Base-by-base conservation (phyloP, 2,888 invertebrate genomes). In the Epiperipatus broadwayi region DNA sequence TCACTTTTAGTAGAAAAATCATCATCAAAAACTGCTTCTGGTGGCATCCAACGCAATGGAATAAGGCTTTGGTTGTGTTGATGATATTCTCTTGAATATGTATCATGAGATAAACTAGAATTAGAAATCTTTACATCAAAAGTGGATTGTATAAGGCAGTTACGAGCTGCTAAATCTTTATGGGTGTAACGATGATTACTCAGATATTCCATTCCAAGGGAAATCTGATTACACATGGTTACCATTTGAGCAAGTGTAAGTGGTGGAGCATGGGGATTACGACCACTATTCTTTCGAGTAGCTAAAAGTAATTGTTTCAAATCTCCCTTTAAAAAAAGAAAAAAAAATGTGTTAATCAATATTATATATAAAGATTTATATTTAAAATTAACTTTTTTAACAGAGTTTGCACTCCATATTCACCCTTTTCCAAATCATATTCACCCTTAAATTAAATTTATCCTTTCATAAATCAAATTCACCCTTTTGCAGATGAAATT, bases 1-100 rank as follows among this genome's bases (percentile, higher is more conserved):
- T 91, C 91, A 51, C 84, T 84, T 56, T 87, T 87, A 30, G 79
- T 78, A 10, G 87, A 84, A 57, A 74, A 85, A 44, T 87, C 85
- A 41, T 81, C 81, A 50, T 89, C 87, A 47, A 78, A 66, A 1
- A 84, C 76, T 2, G 84, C 84, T 57, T 93, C 91, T 7, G 44
- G 36, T 1, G 60, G 49, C 57, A 87, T 57, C 91, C 91, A 91
- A 48, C 91, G 72, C 8, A 89, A 61, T 0, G 89, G 87, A 33
- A 89, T 70, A 49, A 78, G 70, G n/a, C n/a, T n/a, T 64, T 75
- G 72, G 53, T 84, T 81, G 42, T 77, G 73, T 51, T 79, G 71
- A 49, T 78, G 78, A 61, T 91, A 93, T 55, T 93, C 89, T 48
- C 76, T 75, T 31, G 78, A 76, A 57, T 89, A 81, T 0, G 84